A percentile compares a stretch with the other conserved stretches of the same genome.
Conservation (phyloP, 2,888 invertebrate genomes). For the Drosophila sordidapex region DNA sequence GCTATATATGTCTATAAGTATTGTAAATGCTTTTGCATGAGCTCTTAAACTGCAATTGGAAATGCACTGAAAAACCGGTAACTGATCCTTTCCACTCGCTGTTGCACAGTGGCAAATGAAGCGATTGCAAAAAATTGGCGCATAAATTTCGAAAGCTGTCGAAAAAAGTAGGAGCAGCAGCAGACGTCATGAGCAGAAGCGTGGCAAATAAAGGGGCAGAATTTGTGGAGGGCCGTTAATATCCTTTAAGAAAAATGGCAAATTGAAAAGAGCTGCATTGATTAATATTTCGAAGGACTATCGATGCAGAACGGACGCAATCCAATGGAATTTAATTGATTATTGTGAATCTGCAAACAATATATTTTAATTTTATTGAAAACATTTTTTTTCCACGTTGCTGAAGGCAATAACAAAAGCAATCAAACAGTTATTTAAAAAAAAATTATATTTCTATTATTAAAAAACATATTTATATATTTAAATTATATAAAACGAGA, state of each 20-base stretch:
- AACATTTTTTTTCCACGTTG: neutral
- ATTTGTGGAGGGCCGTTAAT: constrained; percentile 19
- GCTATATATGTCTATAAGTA: constrained; percentile 2
- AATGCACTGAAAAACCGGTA: constrained; percentile 32
- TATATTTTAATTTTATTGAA: neutral
- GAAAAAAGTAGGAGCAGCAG: constrained; percentile 39
- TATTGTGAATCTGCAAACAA: neutral
- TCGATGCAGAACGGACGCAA: neutral
- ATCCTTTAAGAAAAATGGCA: neutral
- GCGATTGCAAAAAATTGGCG: constrained; percentile 44
- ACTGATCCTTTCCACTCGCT: constrained; percentile 22
- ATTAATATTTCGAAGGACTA: neutral
- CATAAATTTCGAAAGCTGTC: constrained; percentile 57
- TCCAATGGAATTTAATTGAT: neutral
- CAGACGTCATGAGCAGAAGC: constrained; percentile 40
- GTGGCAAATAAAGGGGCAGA: neutral
- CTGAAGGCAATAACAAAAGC: neutral
- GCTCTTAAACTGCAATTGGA: constrained; percentile 36
- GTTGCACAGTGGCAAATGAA: constrained; percentile 16
- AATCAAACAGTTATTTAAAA: neutral
- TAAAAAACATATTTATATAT: neutral
- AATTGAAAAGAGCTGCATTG: neutral
- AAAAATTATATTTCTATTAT: neutral
- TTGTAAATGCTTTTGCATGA: constrained; percentile 5
- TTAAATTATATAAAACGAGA: neutral